phyloP scores from a whole-genome alignment of 2,888 invertebrate species.

The Sphaeridia pumilis region DNA sequence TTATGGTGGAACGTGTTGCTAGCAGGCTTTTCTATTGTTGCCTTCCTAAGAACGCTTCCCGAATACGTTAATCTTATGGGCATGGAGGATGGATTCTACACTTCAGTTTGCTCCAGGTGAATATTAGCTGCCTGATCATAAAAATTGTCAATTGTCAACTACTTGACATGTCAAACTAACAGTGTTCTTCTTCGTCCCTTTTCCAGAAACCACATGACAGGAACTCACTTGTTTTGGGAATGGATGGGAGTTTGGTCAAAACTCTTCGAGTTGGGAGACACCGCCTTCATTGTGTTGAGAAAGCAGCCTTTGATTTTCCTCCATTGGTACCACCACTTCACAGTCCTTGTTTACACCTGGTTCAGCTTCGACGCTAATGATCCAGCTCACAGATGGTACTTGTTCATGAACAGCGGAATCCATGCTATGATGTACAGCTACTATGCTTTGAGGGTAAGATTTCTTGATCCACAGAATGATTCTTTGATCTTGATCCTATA shows the following conservation, averaged over 20 bases:
- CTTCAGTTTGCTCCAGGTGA: constrained; percentile 19
- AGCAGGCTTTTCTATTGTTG: constrained; percentile 15
- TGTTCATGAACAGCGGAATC: constrained; percentile 23
- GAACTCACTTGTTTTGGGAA: constrained; percentile 63
- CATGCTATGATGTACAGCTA: constrained; percentile 21
- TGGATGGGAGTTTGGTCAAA: constrained; percentile 85
- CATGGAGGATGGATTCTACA: constrained; percentile 13
- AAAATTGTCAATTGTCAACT: background rate
- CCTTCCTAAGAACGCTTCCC: constrained; percentile 20
- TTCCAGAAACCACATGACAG: constrained; percentile 17
- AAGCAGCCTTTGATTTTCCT: constrained; percentile 88
- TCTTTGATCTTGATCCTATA: background rate
- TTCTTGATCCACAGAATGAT: background rate
- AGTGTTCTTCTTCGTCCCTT: background rate
- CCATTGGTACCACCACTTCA: constrained; percentile 43
- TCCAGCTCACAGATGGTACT: constrained; percentile 22
- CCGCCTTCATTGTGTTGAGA: constrained; percentile 80
- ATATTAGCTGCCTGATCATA: background rate
- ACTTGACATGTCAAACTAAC: background rate
- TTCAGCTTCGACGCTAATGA: constrained; percentile 20
- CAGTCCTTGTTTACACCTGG: constrained; percentile 22
- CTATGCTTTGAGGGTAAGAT: constrained; percentile 26
- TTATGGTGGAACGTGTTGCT: constrained; percentile 19
- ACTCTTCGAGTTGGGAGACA: constrained; percentile 71
- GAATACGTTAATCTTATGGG: constrained; percentile 14